A percentile compares a stretch with the other conserved stretches of the same genome.
Evolutionary conservation across 2,113 vertebrate species (phyloP).

Genomic region (Mohoua ochrocephala): DNA sequence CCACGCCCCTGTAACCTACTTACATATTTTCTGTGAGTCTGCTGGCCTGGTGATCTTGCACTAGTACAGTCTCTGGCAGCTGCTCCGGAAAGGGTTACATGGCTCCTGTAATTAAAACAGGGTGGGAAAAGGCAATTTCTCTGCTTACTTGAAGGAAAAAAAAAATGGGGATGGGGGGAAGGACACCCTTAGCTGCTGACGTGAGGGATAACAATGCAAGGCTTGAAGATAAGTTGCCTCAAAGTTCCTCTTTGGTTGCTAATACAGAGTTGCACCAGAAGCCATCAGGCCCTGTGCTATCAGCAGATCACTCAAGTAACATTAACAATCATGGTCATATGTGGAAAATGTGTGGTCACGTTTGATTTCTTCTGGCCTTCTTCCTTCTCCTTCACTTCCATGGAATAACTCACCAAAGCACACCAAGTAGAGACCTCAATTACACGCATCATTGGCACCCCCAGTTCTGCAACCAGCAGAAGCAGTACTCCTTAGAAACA

Average conservation of each 20-base stretch:
- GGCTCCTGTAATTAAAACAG: conserved; percentile 15
- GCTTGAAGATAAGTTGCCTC: neutral
- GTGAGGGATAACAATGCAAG: neutral
- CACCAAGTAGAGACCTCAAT: neutral
- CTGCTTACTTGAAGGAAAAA: neutral
- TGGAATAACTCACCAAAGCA: neutral
- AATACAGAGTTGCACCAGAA: neutral
- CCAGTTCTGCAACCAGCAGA: neutral
- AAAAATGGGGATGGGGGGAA: neutral
- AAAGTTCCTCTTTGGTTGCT: neutral
- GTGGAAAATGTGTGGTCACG: neutral
- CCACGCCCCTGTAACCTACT: conserved; percentile 1
- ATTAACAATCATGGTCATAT: neutral
- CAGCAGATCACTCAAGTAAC: neutral
- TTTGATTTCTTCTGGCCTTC: neutral
- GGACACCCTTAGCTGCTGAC: neutral
- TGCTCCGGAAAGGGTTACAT: neutral
- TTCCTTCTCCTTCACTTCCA: neutral
- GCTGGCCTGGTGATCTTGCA: neutral
- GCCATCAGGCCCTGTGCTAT: neutral
- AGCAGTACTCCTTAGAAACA: neutral
- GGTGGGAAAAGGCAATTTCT: neutral
- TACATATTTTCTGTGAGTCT: neutral
- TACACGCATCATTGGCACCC: neutral
- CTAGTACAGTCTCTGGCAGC: neutral